These are phyloP conservation scores for Acrocephalus kingi DNA, from an alignment of 2,113 vertebrate genomes.

Conservation along the genomic window DNA sequence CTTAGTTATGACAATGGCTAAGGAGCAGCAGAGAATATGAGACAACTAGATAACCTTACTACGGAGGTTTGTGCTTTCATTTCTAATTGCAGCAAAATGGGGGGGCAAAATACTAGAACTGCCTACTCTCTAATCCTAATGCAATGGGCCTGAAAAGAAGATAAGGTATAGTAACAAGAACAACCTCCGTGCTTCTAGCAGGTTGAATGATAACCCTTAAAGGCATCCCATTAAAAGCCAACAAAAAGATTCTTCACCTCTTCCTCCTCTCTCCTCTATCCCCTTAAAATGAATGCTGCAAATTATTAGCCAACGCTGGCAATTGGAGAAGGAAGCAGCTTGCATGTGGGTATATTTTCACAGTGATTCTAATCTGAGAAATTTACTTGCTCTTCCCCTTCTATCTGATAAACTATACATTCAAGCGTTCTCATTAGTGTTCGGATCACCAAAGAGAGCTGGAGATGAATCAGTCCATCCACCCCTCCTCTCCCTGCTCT, in stretches of 20 bases:
- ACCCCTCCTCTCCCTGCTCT: constrained; percentile 60
- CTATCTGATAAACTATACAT: constrained; percentile 65
- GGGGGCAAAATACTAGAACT: not conserved
- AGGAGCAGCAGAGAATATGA: not conserved
- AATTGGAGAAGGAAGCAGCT: constrained; percentile 28
- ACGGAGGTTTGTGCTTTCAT: constrained; percentile 1
- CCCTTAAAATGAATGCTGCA: constrained; percentile 8
- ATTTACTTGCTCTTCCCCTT: constrained; percentile 45
- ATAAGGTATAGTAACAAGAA: not conserved
- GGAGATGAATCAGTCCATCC: constrained; percentile 56
- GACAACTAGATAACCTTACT: not conserved
- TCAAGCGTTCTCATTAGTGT: constrained; percentile 61
- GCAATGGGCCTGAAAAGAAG: not conserved
- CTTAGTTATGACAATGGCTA: constrained; percentile 6
- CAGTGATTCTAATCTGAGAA: constrained; percentile 51
- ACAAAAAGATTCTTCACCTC: not conserved
- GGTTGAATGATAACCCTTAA: constrained; percentile 20
- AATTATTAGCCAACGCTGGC: constrained; percentile 30
- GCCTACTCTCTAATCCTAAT: not conserved
- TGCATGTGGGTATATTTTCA: constrained; percentile 37
- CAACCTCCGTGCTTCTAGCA: not conserved
- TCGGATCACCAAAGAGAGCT: constrained; percentile 59
- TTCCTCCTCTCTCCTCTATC: not conserved
- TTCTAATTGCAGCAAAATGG: constrained; percentile 23
- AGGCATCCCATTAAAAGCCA: constrained; percentile 39